These are phyloP conservation scores for Napeogenes inachia DNA, from an alignment of 2,888 invertebrate genomes.

Conservation along the genomic window DNA sequence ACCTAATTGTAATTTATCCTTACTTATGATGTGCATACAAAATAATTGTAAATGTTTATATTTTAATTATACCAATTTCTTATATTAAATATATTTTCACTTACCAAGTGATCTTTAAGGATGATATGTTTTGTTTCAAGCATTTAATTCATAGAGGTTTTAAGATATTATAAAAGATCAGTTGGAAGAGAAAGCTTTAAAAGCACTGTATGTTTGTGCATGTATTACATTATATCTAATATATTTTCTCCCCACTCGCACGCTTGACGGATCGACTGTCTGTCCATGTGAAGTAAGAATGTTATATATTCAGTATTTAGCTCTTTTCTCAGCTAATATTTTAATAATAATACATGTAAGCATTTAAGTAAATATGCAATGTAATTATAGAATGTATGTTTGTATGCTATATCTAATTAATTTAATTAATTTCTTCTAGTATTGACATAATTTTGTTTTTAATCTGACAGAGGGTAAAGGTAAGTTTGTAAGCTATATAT, in stretches of 20 bases:
- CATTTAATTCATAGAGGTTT: not conserved
- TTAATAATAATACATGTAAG: not conserved
- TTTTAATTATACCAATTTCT: conserved; percentile 5
- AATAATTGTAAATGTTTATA: not conserved
- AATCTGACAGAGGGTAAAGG: no score
- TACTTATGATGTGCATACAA: no score
- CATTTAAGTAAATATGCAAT: conserved; percentile 2
- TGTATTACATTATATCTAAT: conserved; percentile 30
- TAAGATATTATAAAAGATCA: not conserved
- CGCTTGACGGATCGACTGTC: conserved; percentile 35
- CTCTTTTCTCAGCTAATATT: not conserved
- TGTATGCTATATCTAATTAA: not conserved
- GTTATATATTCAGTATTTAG: conserved; percentile 20
- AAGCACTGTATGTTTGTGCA: conserved; percentile 27
- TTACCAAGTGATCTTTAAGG: not conserved
- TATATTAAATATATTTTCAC: conserved; percentile 4
- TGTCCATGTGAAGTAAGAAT: conserved; percentile 38
- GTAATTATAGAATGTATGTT: not conserved
- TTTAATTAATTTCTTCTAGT: not conserved
- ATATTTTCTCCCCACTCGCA: conserved; percentile 31
- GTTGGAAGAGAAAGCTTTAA: conserved; percentile 20
- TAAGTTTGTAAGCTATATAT: no score
- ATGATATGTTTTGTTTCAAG: not conserved
- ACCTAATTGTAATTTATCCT: not conserved
- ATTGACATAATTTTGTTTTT: not conserved